Conservation (phyloP, 2,113 vertebrate genomes). For the Solea senegalensis region DNA sequence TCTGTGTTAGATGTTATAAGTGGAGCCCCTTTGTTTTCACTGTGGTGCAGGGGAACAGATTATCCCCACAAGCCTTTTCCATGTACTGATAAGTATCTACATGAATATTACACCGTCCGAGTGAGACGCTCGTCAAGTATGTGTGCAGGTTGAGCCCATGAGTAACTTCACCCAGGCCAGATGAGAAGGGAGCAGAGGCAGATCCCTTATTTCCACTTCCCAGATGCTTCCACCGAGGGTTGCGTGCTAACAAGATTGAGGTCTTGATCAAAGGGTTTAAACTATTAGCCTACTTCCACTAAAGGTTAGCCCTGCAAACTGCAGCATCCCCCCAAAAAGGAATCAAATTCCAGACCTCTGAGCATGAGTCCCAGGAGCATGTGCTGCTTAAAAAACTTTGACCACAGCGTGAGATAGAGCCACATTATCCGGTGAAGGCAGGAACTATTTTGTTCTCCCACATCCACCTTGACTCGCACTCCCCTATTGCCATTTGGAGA, state of each 20-base stretch:
- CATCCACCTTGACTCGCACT: constrained; percentile 73
- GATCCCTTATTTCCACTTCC: constrained; percentile 58
- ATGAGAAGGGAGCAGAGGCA: constrained; percentile 37
- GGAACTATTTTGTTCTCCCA: constrained; percentile 72
- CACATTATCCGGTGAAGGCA: constrained; percentile 60
- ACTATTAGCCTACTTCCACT: constrained; percentile 79
- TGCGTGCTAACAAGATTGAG: constrained; percentile 76
- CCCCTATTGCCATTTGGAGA: constrained; percentile 79
- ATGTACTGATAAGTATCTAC: constrained; percentile 76
- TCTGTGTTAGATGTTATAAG: constrained; percentile 65
- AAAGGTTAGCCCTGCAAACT: constrained; percentile 66
- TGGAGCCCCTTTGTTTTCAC: constrained; percentile 58
- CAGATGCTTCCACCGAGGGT: constrained; percentile 72
- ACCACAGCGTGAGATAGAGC: constrained; percentile 69
- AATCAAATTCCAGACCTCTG: constrained; percentile 74
- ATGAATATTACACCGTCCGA: constrained; percentile 63
- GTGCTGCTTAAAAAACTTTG: constrained; percentile 61
- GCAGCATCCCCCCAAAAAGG: constrained; percentile 52
- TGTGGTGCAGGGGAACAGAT: constrained; percentile 57
- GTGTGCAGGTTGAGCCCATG: constrained; percentile 30
- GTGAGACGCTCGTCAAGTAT: constrained; percentile 20
- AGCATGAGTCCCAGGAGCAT: constrained; percentile 59
- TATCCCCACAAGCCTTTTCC: constrained; percentile 67
- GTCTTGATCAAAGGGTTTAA: constrained; percentile 79
- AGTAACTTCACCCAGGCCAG: constrained; percentile 63